Evolutionary conservation across 2,113 vertebrate species (phyloP), one percentile per base, ranked within the genome.

Genomic region (Erinaceus europaeus): DNA sequence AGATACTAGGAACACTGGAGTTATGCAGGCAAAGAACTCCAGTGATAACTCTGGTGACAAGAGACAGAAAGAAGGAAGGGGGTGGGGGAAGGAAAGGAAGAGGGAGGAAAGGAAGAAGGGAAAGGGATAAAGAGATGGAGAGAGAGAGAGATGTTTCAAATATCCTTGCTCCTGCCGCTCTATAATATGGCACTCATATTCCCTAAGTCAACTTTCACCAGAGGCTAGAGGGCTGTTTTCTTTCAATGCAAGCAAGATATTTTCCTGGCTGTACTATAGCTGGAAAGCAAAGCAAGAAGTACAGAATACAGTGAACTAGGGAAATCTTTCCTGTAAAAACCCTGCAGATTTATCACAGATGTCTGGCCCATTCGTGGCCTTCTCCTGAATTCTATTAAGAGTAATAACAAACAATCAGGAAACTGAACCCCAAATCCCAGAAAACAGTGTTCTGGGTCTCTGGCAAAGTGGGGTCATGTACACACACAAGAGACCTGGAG

Each of bases 361-460:
- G 86, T 75, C 91, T 95, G 59, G 79, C 96, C 88, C 59, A 64
- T 48, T 90, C 53, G 8, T n/a, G 52, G 74, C 46, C 82, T 79
- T 93, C 88, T 93, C 84, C 92, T 95, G 84, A 91, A 92, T 91
- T 95, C 68, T 89, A 38, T 90, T 96, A 86, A 93, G 89, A 94
- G 91, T 89, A 96, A 96, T 96, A 95, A 84, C 79, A 95, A 95
- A 88, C 88, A 90, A 96, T 91, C 91, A 93, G 83, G 46, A 82
- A 96, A 96, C 86, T n/a, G 65, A 94, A 90, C 92, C 64, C 72
- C 18, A 65, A 96, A 95, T 80, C 91, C 78, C 90, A 95, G 76
- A 78, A 92, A 94, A 94, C 92, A 94, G 88, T 93, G 91, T 81
- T 12, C 0, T 92, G 95, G 90, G 80, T 96, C 95, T 95, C 92